Evolutionary conservation across 2,888 invertebrate species (phyloP).

Genomic region (Arctia plantaginis): DNA sequence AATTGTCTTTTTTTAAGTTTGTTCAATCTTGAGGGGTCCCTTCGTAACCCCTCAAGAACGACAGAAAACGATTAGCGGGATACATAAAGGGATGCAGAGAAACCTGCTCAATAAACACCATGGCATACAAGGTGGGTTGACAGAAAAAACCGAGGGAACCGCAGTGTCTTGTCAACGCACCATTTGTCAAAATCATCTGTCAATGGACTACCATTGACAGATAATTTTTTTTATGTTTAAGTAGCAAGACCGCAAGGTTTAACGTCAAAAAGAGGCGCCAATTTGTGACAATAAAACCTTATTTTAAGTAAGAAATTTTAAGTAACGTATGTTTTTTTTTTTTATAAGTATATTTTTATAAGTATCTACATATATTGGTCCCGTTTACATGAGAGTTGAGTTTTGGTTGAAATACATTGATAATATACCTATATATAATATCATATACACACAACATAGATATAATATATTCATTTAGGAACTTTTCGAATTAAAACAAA

Average conservation of each 20-base stretch:
- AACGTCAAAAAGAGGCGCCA: not conserved
- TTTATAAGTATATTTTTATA: not conserved
- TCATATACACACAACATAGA: too few relatives aligned
- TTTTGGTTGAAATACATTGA: too few relatives aligned
- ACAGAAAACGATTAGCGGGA: slow-evolving; percentile 19
- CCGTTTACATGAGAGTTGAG: too few relatives aligned
- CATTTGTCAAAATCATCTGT: slow-evolving; percentile 63
- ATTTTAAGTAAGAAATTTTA: not conserved
- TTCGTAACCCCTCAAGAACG: not conserved
- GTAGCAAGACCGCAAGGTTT: not conserved
- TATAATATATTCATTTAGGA: too few relatives aligned
- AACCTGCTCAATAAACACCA: slow-evolving; percentile 11
- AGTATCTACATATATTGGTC: too few relatives aligned
- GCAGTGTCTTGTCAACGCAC: slow-evolving; percentile 63
- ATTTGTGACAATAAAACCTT: not conserved
- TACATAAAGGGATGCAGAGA: not conserved
- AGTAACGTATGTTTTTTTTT: not conserved
- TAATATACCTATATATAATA: too few relatives aligned
- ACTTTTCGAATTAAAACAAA: too few relatives aligned
- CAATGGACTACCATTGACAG: not conserved
- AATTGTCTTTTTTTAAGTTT: not conserved
- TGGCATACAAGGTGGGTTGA: not conserved
- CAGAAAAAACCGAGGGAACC: slow-evolving; percentile 44
- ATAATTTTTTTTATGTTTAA: not conserved
- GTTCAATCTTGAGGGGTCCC: not conserved